phyloP scores from a whole-genome alignment of 2,113 vertebrate species.

The Xerus inauris region DNA sequence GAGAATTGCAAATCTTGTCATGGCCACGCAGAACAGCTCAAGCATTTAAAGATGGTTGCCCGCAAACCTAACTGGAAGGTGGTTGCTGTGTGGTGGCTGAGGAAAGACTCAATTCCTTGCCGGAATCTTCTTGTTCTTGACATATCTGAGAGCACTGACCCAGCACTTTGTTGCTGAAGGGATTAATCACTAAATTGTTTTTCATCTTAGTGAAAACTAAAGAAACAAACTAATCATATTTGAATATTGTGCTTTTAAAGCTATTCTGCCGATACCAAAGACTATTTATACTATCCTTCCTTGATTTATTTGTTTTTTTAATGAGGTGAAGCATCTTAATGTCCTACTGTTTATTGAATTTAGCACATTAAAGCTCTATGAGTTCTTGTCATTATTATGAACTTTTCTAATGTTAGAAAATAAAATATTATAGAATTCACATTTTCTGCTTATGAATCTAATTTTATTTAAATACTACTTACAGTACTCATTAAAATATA shows the following conservation, averaged over 20 bases:
- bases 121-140: slow-evolving; percentile 82
- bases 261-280: slow-evolving; percentile 63
- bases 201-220: slow-evolving; percentile 86
- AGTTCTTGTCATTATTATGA: slow-evolving; percentile 86
- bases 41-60: slow-evolving; percentile 95
- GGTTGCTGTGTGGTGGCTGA: slow-evolving; percentile 86
- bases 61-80: slow-evolving; percentile 93
- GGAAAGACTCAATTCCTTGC: slow-evolving; percentile 82
- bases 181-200: slow-evolving; percentile 87
- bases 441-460: slow-evolving; percentile 88
- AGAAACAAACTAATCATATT: slow-evolving; percentile 81
- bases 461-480: slow-evolving; percentile 90
- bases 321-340: slow-evolving; percentile 83
- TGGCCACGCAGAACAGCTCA: slow-evolving; percentile 91
- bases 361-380: slow-evolving; percentile 87
- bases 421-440: slow-evolving; percentile 91
- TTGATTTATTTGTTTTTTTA: slow-evolving; percentile 86
- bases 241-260: slow-evolving; percentile 81
- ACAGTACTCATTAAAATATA: slow-evolving; percentile 88
- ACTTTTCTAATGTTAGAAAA: slow-evolving; percentile 90
- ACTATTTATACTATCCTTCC: slow-evolving; percentile 79
- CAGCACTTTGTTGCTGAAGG: slow-evolving; percentile 87
- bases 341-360: slow-evolving; percentile 85
- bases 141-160: slow-evolving; percentile 90
- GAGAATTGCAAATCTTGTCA: slow-evolving; percentile 94